phyloP scores from a whole-genome alignment of 1,140 invertebrate genomes.

The Zaprionus nigranus region DNA sequence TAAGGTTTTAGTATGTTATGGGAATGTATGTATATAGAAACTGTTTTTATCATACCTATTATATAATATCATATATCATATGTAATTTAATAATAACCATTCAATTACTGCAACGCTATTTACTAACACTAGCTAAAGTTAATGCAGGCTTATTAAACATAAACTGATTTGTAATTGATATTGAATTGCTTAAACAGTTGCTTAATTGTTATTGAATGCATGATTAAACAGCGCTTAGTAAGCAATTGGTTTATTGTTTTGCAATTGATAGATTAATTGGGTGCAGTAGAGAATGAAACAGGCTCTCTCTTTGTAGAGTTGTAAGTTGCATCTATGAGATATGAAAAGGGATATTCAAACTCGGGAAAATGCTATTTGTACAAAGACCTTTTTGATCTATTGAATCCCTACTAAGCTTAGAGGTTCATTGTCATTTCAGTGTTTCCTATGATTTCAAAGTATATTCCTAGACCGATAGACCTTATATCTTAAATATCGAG shows the following conservation, averaged over 20 bases:
- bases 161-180: background rate
- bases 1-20: background rate
- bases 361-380: too few relatives aligned
- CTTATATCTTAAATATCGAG: too few relatives aligned
- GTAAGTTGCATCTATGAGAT: too few relatives aligned
- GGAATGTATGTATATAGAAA: background rate
- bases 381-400: too few relatives aligned
- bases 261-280: background rate
- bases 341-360: background rate
- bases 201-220: background rate
- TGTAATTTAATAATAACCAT: background rate
- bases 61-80: too few relatives aligned
- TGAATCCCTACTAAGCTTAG: too few relatives aligned
- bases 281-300: background rate
- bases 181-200: constrained; percentile 1
- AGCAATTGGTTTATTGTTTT: background rate
- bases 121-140: background rate
- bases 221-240: background rate
- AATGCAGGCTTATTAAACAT: background rate
- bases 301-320: too few relatives aligned
- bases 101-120: background rate
- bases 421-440: too few relatives aligned
- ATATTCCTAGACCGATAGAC: too few relatives aligned
- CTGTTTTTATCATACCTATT: too few relatives aligned
- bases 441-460: too few relatives aligned